phyloP scores from a whole-genome alignment of 2,888 invertebrate genomes.

The Spodoptera littoralis region DNA sequence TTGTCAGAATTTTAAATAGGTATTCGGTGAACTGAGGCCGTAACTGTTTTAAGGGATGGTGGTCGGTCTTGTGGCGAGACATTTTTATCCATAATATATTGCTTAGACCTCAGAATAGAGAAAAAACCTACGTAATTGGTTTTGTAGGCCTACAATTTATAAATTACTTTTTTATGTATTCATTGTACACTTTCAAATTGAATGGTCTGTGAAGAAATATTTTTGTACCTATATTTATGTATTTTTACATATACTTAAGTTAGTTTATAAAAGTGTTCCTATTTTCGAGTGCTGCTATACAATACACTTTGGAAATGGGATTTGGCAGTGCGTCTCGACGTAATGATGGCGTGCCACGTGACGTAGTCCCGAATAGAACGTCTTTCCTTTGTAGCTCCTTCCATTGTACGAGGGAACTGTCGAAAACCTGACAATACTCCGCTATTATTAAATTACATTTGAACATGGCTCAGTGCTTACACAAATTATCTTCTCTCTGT shows the following conservation, averaged over 20 bases:
- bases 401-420: conserved; percentile 6
- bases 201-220: too few species aligned
- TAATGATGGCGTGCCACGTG: conserved; percentile 37
- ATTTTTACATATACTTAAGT: too few species aligned
- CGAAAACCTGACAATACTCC: conserved; percentile 19
- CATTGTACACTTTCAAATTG: too few species aligned
- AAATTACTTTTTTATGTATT: too few species aligned
- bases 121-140: too few species aligned
- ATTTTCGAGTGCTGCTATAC: conserved; percentile 15
- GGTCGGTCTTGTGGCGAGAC: too few species aligned
- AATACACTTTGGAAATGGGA: conserved; percentile 30
- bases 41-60: too few species aligned
- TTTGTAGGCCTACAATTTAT: too few species aligned
- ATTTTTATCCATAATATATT: too few species aligned
- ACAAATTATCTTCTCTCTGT: conserved; percentile 31
- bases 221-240: too few species aligned
- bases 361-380: conserved; percentile 16
- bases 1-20: background rate
- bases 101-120: too few species aligned
- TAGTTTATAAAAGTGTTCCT: background rate
- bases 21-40: background rate
- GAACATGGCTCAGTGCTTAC: conserved; percentile 15
- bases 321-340: conserved; percentile 25
- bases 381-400: conserved; percentile 20
- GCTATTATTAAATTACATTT: conserved; percentile 25